phyloP scores from a whole-genome alignment of 2,113 vertebrate genomes.

The Clupea harengus region DNA sequence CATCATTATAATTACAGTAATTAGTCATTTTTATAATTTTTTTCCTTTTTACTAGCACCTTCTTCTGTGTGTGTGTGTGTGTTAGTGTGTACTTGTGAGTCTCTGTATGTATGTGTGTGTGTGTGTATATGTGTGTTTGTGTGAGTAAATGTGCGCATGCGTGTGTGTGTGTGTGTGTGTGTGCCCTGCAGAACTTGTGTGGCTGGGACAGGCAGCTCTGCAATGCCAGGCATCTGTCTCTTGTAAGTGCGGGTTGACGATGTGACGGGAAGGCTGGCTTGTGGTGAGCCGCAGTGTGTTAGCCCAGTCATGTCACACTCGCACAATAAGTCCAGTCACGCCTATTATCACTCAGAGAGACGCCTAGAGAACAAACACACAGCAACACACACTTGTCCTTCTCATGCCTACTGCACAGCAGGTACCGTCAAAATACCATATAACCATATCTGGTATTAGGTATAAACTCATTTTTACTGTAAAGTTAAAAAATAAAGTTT shows the following conservation, averaged over 20 bases:
- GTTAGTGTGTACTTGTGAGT: background rate
- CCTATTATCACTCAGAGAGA: slow-evolving; percentile 10
- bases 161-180: background rate
- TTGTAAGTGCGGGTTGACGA: background rate
- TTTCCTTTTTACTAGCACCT: background rate
- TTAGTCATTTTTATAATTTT: background rate
- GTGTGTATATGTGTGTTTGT: background rate
- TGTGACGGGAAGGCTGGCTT: background rate
- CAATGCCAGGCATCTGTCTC: slow-evolving; percentile 3
- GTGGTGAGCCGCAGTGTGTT: slow-evolving; percentile 14
- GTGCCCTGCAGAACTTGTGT: background rate
- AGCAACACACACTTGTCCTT: background rate
- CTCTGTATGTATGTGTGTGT: background rate
- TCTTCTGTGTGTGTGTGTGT: background rate
- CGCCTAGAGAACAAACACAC: too few relatives aligned
- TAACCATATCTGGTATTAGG: background rate
- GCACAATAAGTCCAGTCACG: background rate
- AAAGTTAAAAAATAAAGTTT: slow-evolving; percentile 4
- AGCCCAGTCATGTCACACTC: slow-evolving; percentile 20
- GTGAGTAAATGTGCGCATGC: background rate
- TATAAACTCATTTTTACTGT: background rate
- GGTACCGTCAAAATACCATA: background rate
- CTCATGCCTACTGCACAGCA: background rate
- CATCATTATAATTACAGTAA: background rate
- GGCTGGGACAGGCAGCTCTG: background rate